A percentile compares a stretch with the other conserved stretches of the same genome.
phyloP scores from a whole-genome alignment of 2,797 vertebrate species.

The Neomorphus geoffroyi region DNA sequence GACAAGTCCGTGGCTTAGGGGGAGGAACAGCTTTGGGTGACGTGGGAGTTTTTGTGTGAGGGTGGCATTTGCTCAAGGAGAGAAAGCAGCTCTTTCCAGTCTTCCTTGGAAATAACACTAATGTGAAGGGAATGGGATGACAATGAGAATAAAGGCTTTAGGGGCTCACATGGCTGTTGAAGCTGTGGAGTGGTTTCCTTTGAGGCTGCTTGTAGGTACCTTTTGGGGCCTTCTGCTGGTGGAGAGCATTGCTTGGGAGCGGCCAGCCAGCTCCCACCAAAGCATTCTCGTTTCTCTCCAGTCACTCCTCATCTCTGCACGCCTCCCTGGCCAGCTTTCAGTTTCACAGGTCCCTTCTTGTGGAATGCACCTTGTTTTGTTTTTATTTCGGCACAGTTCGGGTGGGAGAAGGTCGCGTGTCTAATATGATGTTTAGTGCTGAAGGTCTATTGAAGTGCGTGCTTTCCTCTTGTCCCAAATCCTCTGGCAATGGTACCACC shows the following conservation, averaged over 20 bases:
- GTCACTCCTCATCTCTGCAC: background rate
- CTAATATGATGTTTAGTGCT: background rate
- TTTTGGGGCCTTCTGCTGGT: background rate
- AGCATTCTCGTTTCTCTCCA: background rate
- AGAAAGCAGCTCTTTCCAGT: background rate
- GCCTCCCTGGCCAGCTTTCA: background rate
- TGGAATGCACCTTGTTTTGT: background rate
- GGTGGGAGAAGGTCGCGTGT: background rate
- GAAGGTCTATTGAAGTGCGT: rapidly evolving
- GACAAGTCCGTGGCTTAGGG: background rate
- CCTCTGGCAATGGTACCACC: background rate
- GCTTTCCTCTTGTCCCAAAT: background rate
- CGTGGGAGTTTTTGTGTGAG: background rate
- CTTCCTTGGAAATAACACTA: background rate
- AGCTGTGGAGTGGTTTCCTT: background rate
- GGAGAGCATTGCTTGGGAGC: background rate
- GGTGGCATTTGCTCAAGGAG: background rate
- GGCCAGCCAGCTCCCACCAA: too few relatives aligned
- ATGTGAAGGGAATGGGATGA: background rate
- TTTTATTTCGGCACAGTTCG: background rate
- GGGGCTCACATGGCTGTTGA: background rate
- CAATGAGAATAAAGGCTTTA: background rate
- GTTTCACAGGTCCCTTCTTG: background rate
- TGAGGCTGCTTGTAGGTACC: background rate
- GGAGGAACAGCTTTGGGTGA: background rate